These are phyloP conservation scores for Tamandua tetradactyla DNA, from an alignment of 2,797 vertebrate species.

Conservation along the genomic window DNA sequence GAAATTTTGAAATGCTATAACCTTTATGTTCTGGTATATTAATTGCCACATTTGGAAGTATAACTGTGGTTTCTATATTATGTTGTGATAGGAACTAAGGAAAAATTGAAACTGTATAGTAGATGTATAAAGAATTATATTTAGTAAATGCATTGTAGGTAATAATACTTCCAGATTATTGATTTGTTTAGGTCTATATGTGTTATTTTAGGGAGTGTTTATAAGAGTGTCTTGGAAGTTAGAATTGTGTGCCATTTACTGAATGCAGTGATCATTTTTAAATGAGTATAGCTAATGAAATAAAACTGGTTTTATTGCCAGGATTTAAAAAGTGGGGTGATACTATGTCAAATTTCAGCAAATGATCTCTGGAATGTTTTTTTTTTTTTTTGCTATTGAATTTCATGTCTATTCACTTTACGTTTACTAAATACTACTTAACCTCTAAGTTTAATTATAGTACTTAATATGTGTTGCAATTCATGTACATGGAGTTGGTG, in stretches of 20 bases:
- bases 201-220: constrained; percentile 63
- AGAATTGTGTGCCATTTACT: constrained; percentile 62
- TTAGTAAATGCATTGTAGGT: constrained; percentile 16
- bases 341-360: constrained; percentile 73
- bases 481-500: constrained; percentile 2
- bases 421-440: constrained; percentile 50
- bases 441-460: constrained; percentile 15
- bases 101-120: constrained; percentile 12
- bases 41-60: not conserved
- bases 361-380: constrained; percentile 66
- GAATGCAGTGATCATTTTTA: constrained; percentile 60
- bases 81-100: not conserved
- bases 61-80: not conserved
- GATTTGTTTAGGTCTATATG: constrained; percentile 32
- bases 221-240: constrained; percentile 38
- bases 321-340: constrained; percentile 58
- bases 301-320: constrained; percentile 66
- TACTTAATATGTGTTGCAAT: constrained; percentile 37
- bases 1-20: not conserved
- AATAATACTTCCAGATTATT: not conserved
- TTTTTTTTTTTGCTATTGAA: constrained; percentile 74
- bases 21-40: not conserved
- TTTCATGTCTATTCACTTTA: constrained; percentile 43
- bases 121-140: constrained; percentile 34
- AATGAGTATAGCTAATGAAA: constrained; percentile 67